phyloP scores from a whole-genome alignment of 2,888 invertebrate genomes.

The Agrilus biguttatus region DNA sequence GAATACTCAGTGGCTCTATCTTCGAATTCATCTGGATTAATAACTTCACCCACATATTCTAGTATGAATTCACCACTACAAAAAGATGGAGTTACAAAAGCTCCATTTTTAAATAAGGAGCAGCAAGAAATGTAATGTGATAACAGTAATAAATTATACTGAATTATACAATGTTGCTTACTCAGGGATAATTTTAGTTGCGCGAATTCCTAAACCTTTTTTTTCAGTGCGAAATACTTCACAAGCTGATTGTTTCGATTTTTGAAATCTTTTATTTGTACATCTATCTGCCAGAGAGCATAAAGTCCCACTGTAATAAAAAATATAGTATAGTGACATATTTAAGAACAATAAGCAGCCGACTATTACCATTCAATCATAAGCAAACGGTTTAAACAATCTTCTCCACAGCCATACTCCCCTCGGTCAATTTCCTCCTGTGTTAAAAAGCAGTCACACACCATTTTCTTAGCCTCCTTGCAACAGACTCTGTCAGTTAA shows the following conservation, averaged over 20 bases:
- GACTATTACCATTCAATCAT: slow-evolving; percentile 86
- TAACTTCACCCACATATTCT: slow-evolving; percentile 97
- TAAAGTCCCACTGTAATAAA: slow-evolving; percentile 55
- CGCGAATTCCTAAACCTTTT: slow-evolving; percentile 89
- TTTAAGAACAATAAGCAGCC: not conserved
- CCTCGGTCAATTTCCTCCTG: slow-evolving; percentile 76
- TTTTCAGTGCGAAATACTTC: slow-evolving; percentile 83
- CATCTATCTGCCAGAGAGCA: slow-evolving; percentile 84
- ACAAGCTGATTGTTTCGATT: slow-evolving; percentile 67
- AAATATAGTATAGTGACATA: not conserved
- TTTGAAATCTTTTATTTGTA: slow-evolving; percentile 90
- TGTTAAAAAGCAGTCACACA: slow-evolving; percentile 86
- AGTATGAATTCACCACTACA: slow-evolving; percentile 85
- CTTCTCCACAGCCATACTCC: slow-evolving; percentile 83
- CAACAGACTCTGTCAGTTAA: slow-evolving; percentile 70
- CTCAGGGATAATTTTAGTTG: slow-evolving; percentile 55
- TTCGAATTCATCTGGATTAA: slow-evolving; percentile 81
- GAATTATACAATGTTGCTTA: slow-evolving; percentile 31
- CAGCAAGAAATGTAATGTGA: too few species aligned
- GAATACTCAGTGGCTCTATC: slow-evolving; percentile 79
- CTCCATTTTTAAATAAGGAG: not conserved
- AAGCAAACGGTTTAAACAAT: slow-evolving; percentile 91
- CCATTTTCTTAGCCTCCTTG: slow-evolving; percentile 86
- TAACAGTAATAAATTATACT: too few species aligned
- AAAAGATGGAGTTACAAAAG: slow-evolving; percentile 5